Evolutionary conservation across 2,888 invertebrate species (phyloP), one percentile per base, ranked within the genome.

Genomic region (Adelphocoris suturalis): DNA sequence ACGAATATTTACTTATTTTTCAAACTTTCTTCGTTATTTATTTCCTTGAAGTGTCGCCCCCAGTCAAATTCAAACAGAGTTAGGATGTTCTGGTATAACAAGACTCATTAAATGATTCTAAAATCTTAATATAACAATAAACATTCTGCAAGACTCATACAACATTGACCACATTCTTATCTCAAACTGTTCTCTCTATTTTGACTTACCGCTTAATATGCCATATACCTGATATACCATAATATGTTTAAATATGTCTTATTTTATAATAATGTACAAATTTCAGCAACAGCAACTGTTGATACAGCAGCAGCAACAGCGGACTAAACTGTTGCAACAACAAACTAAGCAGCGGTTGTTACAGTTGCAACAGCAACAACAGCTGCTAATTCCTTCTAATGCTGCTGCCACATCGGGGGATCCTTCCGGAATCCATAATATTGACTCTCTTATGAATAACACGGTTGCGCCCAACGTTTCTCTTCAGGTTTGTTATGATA

Each of bases 401-500:
- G 96, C 96, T 90, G 96, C 96, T 91, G 94, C 95, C 57, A 94
- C 94, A 91, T 94, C 94, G 92, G 94, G 95, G 93, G 94, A 94
- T 91, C 94, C 94, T 91, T 93, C 94, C 75, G 94, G 94, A 86
- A 94, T 95, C 92, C 95, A 95, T 91, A 97, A 97, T 92, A 97
- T 98, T 92, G 97, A 96, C 93, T 97, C 96, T 91, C 95, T 98
- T 92, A 95, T 98, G 92, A 97, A 97, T 93, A 96, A 96, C 92
- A 96, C 96, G 82, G 97, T 97, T 91, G 97, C 98, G 89, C 97
- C 97, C 86, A 98, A 98, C 93, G 98, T 98, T 88, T 96, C 98
- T 91, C 94, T 98, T 91, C 96, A 88, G 88, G 88, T 88, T 23
- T 2, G 16, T 97, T 13, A 52, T 52, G 52, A 52, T 16, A 3